A percentile compares a stretch with the other conserved stretches of the same genome.
phyloP scores from a whole-genome alignment of 2,113 vertebrate species.

The Danionella cerebrum region DNA sequence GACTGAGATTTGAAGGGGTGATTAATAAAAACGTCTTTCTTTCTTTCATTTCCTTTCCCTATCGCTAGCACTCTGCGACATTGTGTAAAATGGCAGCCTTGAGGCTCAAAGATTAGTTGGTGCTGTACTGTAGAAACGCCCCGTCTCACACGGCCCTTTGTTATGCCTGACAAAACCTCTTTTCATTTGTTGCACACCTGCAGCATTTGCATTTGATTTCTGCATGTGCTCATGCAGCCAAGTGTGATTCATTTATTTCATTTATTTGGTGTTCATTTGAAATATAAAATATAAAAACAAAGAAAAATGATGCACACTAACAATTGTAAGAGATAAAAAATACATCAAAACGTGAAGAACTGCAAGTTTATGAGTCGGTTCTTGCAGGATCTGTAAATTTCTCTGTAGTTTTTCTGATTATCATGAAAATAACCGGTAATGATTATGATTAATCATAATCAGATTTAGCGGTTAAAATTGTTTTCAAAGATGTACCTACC shows the following conservation, averaged over 20 bases:
- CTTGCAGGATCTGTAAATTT: no score
- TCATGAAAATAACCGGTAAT: no score
- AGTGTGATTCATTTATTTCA: background rate
- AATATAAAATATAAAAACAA: no score
- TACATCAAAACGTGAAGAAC: no score
- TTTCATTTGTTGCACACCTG: background rate
- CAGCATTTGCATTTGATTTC: background rate
- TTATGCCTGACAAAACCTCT: background rate
- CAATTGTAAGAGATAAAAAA: no score
- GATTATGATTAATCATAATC: no score
- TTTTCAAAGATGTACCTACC: no score
- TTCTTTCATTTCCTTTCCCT: background rate
- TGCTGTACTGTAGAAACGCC: background rate
- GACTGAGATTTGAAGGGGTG: conserved; percentile 9
- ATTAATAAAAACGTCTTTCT: conserved; percentile 26
- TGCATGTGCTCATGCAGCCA: background rate
- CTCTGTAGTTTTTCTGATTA: no score
- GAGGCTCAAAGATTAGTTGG: conserved; percentile 1
- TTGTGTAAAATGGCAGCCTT: conserved; percentile 1
- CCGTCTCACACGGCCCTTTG: background rate
- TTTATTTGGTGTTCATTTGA: no score
- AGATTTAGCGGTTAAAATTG: no score
- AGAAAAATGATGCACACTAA: no score
- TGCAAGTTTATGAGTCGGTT: no score
- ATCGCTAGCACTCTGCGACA: background rate